Evolutionary conservation across 1,140 invertebrate genomes (phyloP).

Genomic region (Chelonus insularis): DNA sequence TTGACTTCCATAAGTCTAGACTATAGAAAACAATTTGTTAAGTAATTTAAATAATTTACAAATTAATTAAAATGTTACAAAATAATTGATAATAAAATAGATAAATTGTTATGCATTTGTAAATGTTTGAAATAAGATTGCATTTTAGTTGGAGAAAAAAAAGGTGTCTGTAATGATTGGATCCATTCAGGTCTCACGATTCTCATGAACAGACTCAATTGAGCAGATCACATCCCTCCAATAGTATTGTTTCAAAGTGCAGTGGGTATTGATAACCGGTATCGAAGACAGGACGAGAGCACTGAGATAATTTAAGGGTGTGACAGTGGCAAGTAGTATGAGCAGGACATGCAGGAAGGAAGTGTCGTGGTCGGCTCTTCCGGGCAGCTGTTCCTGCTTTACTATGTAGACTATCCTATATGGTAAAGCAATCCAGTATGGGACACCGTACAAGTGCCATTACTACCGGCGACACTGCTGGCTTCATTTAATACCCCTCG

Average conservation of each 20-base stretch:
- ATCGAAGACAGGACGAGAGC: not conserved
- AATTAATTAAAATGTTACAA: no score
- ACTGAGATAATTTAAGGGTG: constrained; percentile 9
- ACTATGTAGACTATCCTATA: not conserved
- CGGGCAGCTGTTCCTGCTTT: constrained; percentile 54
- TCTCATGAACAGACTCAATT: constrained; percentile 4
- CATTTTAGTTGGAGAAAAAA: no score
- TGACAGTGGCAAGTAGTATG: constrained; percentile 28
- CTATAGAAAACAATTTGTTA: no score
- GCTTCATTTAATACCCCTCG: constrained; percentile 47
- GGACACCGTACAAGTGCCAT: constrained; percentile 57
- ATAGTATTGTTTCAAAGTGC: not conserved
- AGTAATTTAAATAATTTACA: no score
- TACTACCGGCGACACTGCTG: constrained; percentile 39
- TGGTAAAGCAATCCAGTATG: constrained; percentile 58
- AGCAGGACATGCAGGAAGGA: constrained; percentile 55
- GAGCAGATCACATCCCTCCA: not conserved
- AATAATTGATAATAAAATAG: no score
- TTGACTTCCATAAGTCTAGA: no score
- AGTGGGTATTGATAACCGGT: constrained; percentile 15
- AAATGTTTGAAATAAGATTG: no score
- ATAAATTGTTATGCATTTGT: no score
- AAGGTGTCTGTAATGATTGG: not conserved
- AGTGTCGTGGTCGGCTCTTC: constrained; percentile 59
- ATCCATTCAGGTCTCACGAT: constrained; percentile 11